phyloP scores from a whole-genome alignment of 2,797 vertebrate genomes.

The Todus mexicanus region DNA sequence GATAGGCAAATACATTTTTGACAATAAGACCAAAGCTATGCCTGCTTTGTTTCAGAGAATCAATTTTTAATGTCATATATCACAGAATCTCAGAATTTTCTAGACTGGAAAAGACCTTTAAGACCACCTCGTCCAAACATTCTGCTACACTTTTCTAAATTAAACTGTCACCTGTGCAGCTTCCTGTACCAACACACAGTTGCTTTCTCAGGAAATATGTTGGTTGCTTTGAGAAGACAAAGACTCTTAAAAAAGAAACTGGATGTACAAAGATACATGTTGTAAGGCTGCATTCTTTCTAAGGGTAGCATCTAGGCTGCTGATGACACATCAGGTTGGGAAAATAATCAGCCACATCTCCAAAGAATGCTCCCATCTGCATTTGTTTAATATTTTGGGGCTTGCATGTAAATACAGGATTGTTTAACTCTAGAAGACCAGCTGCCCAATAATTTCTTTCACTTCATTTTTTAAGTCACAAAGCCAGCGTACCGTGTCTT shows the following conservation, averaged over 20 bases:
- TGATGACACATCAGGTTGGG: not conserved
- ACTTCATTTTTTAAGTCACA: not conserved
- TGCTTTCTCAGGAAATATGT: constrained; percentile 16
- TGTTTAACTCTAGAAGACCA: not conserved
- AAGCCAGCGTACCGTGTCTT: not conserved
- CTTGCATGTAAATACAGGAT: not conserved
- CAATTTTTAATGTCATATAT: not conserved
- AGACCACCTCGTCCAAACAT: no score
- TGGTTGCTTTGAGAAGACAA: not conserved
- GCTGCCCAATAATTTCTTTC: not conserved
- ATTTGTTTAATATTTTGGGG: not conserved
- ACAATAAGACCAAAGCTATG: not conserved
- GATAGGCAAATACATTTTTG: not conserved
- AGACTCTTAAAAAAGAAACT: not conserved
- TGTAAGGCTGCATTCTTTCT: constrained; percentile 35
- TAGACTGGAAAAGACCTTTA: no score
- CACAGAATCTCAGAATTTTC: no score
- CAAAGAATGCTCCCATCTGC: not conserved
- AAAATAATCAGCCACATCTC: constrained; percentile 21
- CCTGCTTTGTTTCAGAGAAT: not conserved
- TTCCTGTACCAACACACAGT: not conserved
- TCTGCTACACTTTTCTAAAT: constrained; percentile 11
- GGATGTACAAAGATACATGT: not conserved
- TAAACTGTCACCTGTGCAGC: not conserved
- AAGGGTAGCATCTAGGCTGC: not conserved